Evolutionary conservation across 2,888 invertebrate species (phyloP).

Genomic region (Trypoxylon attenuatum): DNA sequence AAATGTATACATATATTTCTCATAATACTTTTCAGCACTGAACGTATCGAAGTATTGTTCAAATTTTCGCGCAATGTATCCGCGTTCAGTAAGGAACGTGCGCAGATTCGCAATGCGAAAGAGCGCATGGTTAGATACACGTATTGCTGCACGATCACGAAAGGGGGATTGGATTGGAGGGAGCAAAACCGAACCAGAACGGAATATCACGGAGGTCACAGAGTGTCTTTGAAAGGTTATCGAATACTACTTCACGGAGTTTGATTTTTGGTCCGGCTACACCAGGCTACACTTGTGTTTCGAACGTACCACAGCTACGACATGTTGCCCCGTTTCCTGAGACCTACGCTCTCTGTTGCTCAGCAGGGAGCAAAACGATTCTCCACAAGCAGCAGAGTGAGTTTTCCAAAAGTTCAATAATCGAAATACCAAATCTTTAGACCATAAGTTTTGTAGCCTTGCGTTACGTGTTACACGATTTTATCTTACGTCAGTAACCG

Average conservation of each 20-base stretch:
- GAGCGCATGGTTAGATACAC: constrained; percentile 32
- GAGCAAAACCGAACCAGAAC: constrained; percentile 18
- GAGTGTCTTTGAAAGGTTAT: constrained; percentile 44
- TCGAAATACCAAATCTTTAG: not conserved
- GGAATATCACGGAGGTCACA: constrained; percentile 43
- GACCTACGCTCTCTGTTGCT: constrained; percentile 59
- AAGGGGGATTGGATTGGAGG: constrained; percentile 7
- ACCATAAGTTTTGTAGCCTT: not conserved
- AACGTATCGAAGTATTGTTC: too few relatives aligned
- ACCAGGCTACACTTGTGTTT: not conserved
- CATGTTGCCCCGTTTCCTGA: constrained; percentile 69
- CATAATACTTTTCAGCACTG: too few relatives aligned
- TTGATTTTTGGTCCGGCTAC: constrained; percentile 19
- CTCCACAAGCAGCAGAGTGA: constrained; percentile 68
- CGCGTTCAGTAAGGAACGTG: not conserved
- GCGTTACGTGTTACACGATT: not conserved
- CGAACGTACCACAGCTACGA: constrained; percentile 3
- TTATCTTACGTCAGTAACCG: not conserved
- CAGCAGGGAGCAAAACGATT: constrained; percentile 66
- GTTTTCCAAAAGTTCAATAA: constrained; percentile 6
- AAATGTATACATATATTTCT: too few relatives aligned
- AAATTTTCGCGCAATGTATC: constrained; percentile 20
- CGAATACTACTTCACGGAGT: constrained; percentile 8
- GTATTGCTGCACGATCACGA: constrained; percentile 10
- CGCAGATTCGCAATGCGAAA: constrained; percentile 13